Evolutionary conservation across 2,113 vertebrate genomes (phyloP).

Genomic region (Syngnathus typhle): DNA sequence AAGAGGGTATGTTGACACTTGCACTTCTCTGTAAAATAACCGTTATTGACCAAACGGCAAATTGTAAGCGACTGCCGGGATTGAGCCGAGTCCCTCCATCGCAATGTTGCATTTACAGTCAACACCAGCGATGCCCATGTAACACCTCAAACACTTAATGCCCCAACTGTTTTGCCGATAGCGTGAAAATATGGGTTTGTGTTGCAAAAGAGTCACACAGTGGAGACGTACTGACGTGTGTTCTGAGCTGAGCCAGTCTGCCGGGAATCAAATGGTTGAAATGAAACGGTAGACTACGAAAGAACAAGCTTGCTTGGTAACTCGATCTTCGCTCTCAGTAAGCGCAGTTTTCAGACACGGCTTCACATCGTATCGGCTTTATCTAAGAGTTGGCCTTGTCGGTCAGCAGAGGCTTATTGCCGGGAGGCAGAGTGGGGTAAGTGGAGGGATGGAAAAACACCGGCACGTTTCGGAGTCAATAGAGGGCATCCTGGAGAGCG

Average conservation of each 20-base stretch:
- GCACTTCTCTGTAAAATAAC: constrained; percentile 28
- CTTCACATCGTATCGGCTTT: constrained; percentile 31
- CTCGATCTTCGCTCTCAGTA: constrained; percentile 29
- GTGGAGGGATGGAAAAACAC: constrained; percentile 55
- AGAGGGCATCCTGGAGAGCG: constrained; percentile 43
- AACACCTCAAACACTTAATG: constrained; percentile 26
- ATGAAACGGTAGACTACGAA: constrained; percentile 34
- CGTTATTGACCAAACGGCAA: constrained; percentile 50
- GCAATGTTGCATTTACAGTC: constrained; percentile 48
- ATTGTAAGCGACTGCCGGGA: constrained; percentile 15
- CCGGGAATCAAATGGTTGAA: constrained; percentile 10
- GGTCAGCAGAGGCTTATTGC: constrained; percentile 29
- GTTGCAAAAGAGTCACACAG: constrained; percentile 24
- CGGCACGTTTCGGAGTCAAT: constrained; percentile 35
- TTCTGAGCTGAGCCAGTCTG: too few species aligned
- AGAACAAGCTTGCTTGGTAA: constrained; percentile 19
- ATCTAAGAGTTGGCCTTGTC: constrained; percentile 29
- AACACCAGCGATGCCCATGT: constrained; percentile 32
- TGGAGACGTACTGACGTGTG: constrained; percentile 14
- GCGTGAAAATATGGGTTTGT: constrained; percentile 43
- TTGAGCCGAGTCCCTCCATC: constrained; percentile 26
- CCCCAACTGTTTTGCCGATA: constrained; percentile 18
- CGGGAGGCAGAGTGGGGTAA: constrained; percentile 25
- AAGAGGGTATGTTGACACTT: constrained; percentile 81
- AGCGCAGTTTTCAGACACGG: constrained; percentile 42